Evolutionary conservation across 2,888 invertebrate genomes (phyloP), one percentile per base, ranked within the genome.

Genomic region (Parnassius glacialis): DNA sequence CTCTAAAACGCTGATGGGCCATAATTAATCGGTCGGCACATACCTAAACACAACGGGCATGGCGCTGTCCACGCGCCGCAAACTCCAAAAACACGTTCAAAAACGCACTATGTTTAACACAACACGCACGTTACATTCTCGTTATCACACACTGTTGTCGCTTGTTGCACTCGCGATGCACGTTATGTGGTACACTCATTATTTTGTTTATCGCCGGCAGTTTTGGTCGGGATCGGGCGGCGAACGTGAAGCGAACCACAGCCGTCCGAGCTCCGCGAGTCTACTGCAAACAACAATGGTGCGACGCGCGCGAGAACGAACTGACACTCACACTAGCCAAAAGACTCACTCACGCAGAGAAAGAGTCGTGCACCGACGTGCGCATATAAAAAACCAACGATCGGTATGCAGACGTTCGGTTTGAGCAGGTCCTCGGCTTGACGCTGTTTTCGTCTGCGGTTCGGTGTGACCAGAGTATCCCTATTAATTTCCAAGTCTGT

Each of bases 391-490:
- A 91, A 91, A 90, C 89, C 83, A 84, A 83, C 88, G 90, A 91
- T 91, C 89, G 91, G 91, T 91, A 91, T 91, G 91, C 90, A 90
- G 91, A 90, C 91, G 89, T 89, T 90, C 84, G 87, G 88, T 90
- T 87, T 84, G 87, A 87, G 89, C 90, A 90, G 90, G 90, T 90
- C 90, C 90, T 86, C 84, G 84, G 85, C 85, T 87, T 87, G 89
- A 86, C 89, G 90, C 90, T 89, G 90, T 90, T 90, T 91, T 91
- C 90, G 91, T 91, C 90, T 90, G 87, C 87, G 87, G 87, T 85
- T 75, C 85, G 75, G 89, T 82, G 90, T 87, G 84, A 78, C 83
- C 81, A 80, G 79, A 74, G 78, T 76, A 66, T 68, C 68, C 71
- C 66, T 67, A 67, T 73, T 78, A 78, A 78, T 81, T 83, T 82